phyloP scores from a whole-genome alignment of 2,888 invertebrate species.

The Schizotus pectinicornis region DNA sequence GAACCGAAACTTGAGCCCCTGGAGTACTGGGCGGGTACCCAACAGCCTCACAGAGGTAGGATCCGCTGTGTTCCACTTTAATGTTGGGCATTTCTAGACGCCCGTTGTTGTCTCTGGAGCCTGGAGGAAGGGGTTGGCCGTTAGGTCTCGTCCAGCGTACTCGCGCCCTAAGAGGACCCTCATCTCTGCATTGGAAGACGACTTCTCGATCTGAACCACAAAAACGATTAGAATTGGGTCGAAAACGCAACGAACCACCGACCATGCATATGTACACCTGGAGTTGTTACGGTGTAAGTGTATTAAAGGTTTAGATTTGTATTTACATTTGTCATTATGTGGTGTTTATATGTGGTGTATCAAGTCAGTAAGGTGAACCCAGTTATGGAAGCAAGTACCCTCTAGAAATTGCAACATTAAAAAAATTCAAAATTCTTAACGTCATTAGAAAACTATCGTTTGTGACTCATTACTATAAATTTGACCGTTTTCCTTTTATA shows the following conservation, averaged over 20 bases:
- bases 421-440: too few species aligned
- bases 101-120: conserved; percentile 77
- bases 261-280: conserved; percentile 18
- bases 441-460: too few species aligned
- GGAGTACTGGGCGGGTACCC: conserved; percentile 67
- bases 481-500: neutral
- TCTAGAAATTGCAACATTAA: too few species aligned
- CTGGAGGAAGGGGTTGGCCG: conserved; percentile 74
- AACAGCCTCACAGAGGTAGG: conserved; percentile 83
- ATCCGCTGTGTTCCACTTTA: conserved; percentile 75
- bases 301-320: conserved; percentile 6
- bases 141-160: conserved; percentile 79
- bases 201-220: conserved; percentile 79
- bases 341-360: conserved; percentile 12
- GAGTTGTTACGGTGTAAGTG: conserved; percentile 10
- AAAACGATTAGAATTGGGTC: neutral
- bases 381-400: neutral
- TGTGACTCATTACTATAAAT: too few species aligned
- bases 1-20: conserved; percentile 72
- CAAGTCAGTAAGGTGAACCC: neutral
- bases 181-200: conserved; percentile 91
- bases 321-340: conserved; percentile 6
- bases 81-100: conserved; percentile 87
- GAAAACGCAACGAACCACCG: neutral
- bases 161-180: conserved; percentile 77